Evolutionary conservation across 2,888 invertebrate species (phyloP).

Genomic region (Crematogaster levior): DNA sequence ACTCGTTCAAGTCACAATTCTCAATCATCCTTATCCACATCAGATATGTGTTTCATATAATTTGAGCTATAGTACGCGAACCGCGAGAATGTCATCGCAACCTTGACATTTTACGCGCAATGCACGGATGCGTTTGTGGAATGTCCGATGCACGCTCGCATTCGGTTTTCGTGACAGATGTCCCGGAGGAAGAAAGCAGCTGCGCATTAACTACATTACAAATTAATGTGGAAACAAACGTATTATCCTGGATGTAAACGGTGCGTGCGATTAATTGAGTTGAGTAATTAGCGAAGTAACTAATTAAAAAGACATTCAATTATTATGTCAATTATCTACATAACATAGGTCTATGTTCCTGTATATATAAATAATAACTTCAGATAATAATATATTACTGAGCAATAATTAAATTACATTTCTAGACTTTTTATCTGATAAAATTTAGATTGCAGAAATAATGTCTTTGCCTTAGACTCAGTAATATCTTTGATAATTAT

Average conservation of each 20-base stretch:
- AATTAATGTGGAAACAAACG: conserved; percentile 14
- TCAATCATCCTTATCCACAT: neutral
- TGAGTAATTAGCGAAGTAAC: neutral
- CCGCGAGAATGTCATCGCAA: conserved; percentile 47
- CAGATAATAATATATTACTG: neutral
- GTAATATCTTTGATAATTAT: neutral
- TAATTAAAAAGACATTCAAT: conserved; percentile 34
- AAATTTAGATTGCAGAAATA: conserved; percentile 1
- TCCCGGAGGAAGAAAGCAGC: neutral
- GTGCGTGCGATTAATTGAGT: conserved; percentile 12
- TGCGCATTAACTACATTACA: conserved; percentile 11
- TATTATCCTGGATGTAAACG: conserved; percentile 27
- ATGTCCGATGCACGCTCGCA: conserved; percentile 19
- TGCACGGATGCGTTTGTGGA: conserved; percentile 28
- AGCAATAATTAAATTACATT: neutral
- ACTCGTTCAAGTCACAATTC: neutral
- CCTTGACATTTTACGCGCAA: conserved; percentile 70
- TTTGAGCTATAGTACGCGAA: conserved; percentile 32
- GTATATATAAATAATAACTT: neutral
- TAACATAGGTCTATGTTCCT: neutral
- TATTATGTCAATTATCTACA: neutral
- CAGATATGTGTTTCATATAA: conserved; percentile 1
- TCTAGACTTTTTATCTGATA: neutral
- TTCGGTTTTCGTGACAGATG: conserved; percentile 23
- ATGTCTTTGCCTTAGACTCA: neutral